Conservation (phyloP, 1,140 invertebrate species). For the Panonychus citri region DNA sequence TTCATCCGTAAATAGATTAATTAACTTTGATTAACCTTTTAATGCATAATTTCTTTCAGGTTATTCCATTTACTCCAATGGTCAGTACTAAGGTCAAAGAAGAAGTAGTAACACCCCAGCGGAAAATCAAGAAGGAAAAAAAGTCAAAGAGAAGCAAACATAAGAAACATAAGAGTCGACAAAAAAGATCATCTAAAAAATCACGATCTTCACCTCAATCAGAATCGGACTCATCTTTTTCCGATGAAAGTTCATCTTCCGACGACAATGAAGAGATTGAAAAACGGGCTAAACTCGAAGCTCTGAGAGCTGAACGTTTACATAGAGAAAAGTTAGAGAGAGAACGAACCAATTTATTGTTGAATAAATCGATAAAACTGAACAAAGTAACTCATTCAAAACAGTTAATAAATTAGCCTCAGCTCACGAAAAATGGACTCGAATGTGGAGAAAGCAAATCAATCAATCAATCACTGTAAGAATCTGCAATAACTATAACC, state of each 20-base stretch:
- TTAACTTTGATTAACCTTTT: too few relatives aligned
- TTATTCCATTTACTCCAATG: too few relatives aligned
- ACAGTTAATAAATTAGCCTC: too few relatives aligned
- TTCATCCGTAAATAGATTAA: too few relatives aligned
- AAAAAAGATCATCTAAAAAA: constrained; percentile 17
- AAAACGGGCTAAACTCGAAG: constrained; percentile 33
- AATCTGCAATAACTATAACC: too few relatives aligned
- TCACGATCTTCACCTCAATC: constrained; percentile 14
- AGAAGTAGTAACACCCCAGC: neutral
- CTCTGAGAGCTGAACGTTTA: constrained; percentile 50
- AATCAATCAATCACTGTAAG: too few relatives aligned
- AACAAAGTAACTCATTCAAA: too few relatives aligned
- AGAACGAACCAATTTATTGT: constrained; percentile 37
- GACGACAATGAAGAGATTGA: constrained; percentile 5
- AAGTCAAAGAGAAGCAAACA: constrained; percentile 18
- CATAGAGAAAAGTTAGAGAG: constrained; percentile 52
- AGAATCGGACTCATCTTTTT: constrained; percentile 4
- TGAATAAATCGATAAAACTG: constrained; percentile 34
- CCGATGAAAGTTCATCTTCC: neutral
- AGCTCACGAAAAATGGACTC: too few relatives aligned
- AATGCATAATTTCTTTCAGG: too few relatives aligned
- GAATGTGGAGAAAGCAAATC: too few relatives aligned
- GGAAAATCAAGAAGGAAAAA: constrained; percentile 3
- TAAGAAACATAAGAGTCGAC: constrained; percentile 21
- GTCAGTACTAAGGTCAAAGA: neutral